A percentile compares a stretch with the other conserved stretches of the same genome.
Conservation (phyloP, 2,888 invertebrate species). For the Eumerus sabulonum region DNA sequence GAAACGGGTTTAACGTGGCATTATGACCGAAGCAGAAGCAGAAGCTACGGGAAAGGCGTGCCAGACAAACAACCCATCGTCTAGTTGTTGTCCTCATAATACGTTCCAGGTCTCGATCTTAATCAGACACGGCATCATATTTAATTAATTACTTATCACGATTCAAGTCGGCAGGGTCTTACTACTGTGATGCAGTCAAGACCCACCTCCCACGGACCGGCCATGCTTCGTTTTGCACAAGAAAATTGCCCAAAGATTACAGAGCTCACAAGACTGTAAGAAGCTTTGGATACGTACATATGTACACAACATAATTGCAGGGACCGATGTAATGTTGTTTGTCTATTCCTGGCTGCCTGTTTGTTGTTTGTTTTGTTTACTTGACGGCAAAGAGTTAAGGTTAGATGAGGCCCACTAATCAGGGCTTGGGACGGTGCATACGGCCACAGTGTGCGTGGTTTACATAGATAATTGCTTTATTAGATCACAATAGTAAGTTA, state of each 20-base stretch:
- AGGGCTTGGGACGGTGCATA: constrained; percentile 2
- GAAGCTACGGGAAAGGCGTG: constrained; percentile 20
- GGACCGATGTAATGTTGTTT: constrained; percentile 42
- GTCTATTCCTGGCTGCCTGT: not conserved
- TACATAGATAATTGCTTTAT: constrained; percentile 64
- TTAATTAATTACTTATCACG: constrained; percentile 64
- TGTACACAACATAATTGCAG: constrained; percentile 32
- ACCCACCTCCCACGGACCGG: constrained; percentile 21
- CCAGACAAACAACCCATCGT: constrained; percentile 37
- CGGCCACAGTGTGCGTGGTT: constrained; percentile 44
- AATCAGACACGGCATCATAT: constrained; percentile 66
- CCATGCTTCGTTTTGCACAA: not conserved
- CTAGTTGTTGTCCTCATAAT: constrained; percentile 37
- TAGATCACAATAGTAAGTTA: constrained; percentile 59
- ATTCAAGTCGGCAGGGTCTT: not conserved
- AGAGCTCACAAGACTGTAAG: constrained; percentile 41
- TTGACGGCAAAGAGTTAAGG: constrained; percentile 32
- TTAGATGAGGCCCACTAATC: constrained; percentile 52
- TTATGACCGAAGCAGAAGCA: constrained; percentile 9
- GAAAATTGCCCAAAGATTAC: constrained; percentile 45
- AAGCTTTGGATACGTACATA: too few species aligned
- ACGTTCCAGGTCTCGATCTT: constrained; percentile 49
- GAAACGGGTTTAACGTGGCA: not conserved
- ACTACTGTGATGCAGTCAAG: constrained; percentile 21
- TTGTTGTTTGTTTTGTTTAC: constrained; percentile 17